Evolutionary conservation across 2,113 vertebrate genomes (phyloP).

Genomic region (Eolophus roseicapilla): DNA sequence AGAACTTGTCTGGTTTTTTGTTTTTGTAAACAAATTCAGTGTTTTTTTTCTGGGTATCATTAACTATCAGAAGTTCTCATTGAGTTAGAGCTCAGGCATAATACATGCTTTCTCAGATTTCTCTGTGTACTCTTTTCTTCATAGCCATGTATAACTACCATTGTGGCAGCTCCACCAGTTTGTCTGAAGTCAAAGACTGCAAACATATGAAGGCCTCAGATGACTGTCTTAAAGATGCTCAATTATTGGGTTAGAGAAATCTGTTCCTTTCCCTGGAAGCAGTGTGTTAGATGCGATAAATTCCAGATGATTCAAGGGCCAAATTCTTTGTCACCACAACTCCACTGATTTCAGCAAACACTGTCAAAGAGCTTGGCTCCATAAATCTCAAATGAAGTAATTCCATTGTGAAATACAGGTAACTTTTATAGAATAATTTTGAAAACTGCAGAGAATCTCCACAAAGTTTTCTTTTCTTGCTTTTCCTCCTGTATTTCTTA

Average conservation of each 20-base stretch:
- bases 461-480: not conserved
- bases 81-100: not conserved
- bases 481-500: not conserved
- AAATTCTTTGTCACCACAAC: not conserved
- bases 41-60: not conserved
- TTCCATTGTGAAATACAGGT: not conserved
- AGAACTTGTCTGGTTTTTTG: not conserved
- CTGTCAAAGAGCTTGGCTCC: not conserved
- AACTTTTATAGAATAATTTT: not conserved
- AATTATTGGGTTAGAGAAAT: not conserved
- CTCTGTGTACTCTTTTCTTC: not conserved
- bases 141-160: not conserved
- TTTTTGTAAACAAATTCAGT: not conserved
- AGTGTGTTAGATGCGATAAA: slow-evolving; percentile 1
- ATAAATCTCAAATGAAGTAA: slow-evolving; percentile 24
- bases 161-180: not conserved
- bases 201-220: not conserved
- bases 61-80: not conserved
- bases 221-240: not conserved
- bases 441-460: not conserved
- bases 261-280: not conserved
- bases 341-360: not conserved
- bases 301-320: slow-evolving; percentile 8
- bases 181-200: not conserved
- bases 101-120: not conserved